Evolutionary conservation across 2,888 invertebrate genomes (phyloP).

Genomic region (Brachyptera putata): DNA sequence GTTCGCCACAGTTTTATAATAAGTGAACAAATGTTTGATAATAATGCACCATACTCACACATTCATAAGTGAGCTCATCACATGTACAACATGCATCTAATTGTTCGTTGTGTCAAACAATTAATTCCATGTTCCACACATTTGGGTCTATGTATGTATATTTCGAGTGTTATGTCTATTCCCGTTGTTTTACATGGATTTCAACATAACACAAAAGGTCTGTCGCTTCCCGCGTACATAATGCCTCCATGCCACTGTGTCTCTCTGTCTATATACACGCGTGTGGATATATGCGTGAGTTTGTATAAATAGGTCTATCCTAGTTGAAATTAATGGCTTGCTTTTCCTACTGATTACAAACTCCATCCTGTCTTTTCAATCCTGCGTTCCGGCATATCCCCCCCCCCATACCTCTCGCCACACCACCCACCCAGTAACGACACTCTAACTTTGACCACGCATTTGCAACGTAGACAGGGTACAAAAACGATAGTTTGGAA

Average conservation of each 20-base stretch:
- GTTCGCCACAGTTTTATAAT: too few relatives aligned
- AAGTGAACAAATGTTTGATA: too few relatives aligned
- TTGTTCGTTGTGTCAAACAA: too few relatives aligned
- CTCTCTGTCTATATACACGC: background rate
- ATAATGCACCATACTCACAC: too few relatives aligned
- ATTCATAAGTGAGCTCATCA: too few relatives aligned
- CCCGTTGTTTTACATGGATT: slow-evolving; percentile 1
- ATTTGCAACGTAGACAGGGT: too few relatives aligned
- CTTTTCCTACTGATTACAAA: slow-evolving; percentile 18
- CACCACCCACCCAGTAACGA: background rate
- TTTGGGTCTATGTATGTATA: background rate
- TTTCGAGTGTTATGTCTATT: background rate
- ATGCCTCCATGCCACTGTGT: background rate
- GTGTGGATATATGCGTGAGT: background rate
- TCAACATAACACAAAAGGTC: slow-evolving; percentile 4
- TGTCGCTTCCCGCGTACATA: background rate
- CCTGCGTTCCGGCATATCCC: too few relatives aligned
- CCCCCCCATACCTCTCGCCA: too few relatives aligned
- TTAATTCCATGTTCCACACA: too few relatives aligned
- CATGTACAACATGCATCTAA: too few relatives aligned
- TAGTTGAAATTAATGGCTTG: slow-evolving; percentile 15
- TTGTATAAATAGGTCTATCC: background rate
- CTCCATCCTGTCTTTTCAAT: slow-evolving; percentile 20
- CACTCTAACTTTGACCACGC: slow-evolving; percentile 2
- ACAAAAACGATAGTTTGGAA: too few relatives aligned